Evolutionary conservation across 2,888 invertebrate species (phyloP).

Genomic region (Tetranychus truncatus): DNA sequence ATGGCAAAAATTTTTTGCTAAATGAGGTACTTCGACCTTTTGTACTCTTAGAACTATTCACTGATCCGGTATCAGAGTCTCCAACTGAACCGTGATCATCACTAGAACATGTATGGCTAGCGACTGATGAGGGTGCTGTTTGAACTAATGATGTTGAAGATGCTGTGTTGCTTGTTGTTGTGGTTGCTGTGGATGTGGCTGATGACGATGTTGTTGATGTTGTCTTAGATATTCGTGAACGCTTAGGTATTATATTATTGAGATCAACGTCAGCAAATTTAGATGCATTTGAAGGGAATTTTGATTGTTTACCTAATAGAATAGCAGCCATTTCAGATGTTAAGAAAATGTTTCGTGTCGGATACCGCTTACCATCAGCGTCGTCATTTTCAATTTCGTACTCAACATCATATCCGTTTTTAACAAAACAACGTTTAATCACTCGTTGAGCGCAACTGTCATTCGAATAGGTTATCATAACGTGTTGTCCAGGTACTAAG

Average conservation of each 20-base stretch:
- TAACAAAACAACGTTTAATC: conserved; percentile 9
- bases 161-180: neutral
- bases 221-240: neutral
- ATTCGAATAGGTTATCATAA: conserved; percentile 21
- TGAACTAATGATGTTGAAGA: neutral
- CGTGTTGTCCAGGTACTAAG: conserved; percentile 15
- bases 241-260: conserved; percentile 20
- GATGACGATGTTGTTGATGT: neutral
- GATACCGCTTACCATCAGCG: conserved; percentile 8
- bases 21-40: neutral
- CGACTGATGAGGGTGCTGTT: neutral
- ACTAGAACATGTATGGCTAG: neutral
- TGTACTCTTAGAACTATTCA: neutral
- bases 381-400: conserved; percentile 15
- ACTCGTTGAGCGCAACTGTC: conserved; percentile 17
- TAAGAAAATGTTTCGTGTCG: conserved; percentile 17
- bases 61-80: neutral
- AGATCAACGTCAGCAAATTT: conserved; percentile 22
- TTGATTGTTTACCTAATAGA: conserved; percentile 11
- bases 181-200: neutral
- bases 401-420: neutral
- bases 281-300: conserved; percentile 13
- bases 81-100: neutral
- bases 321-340: conserved; percentile 15
- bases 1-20: neutral